Evolutionary conservation across 2,797 vertebrate genomes (phyloP).

Genomic region (Valencia hispanica): DNA sequence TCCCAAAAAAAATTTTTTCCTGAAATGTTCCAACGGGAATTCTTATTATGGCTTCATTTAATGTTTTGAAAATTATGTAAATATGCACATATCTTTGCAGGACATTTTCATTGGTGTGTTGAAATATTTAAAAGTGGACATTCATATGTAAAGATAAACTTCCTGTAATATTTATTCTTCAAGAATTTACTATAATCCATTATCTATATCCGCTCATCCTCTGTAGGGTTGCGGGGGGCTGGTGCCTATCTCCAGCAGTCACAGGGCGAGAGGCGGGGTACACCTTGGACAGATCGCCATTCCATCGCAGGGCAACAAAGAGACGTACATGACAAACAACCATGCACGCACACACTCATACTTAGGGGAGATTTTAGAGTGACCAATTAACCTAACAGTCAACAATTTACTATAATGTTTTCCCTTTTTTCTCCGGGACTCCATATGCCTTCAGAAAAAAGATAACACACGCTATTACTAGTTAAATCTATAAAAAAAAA

Average conservation of each 20-base stretch:
- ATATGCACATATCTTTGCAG: background rate
- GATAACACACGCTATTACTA: background rate
- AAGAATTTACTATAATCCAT: too few relatives aligned
- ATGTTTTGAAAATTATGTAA: background rate
- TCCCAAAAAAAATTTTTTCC: background rate
- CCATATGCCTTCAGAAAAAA: background rate
- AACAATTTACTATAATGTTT: background rate
- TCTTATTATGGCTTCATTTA: background rate
- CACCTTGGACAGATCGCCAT: too few relatives aligned
- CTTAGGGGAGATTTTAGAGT: too few relatives aligned
- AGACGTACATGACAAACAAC: too few relatives aligned
- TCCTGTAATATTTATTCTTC: background rate
- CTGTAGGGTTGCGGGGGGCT: too few relatives aligned
- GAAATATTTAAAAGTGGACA: background rate
- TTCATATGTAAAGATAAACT: background rate
- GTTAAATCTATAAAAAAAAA: background rate
- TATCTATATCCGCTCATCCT: too few relatives aligned
- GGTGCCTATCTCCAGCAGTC: too few relatives aligned
- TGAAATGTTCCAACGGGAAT: background rate
- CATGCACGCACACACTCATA: too few relatives aligned
- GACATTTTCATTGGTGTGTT: background rate
- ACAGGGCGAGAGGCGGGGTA: too few relatives aligned
- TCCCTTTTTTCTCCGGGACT: background rate
- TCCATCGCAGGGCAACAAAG: too few relatives aligned
- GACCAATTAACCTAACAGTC: too few relatives aligned